Base-by-base conservation (phyloP, 2,113 vertebrate genomes). In the Mus spicilegus region DNA sequence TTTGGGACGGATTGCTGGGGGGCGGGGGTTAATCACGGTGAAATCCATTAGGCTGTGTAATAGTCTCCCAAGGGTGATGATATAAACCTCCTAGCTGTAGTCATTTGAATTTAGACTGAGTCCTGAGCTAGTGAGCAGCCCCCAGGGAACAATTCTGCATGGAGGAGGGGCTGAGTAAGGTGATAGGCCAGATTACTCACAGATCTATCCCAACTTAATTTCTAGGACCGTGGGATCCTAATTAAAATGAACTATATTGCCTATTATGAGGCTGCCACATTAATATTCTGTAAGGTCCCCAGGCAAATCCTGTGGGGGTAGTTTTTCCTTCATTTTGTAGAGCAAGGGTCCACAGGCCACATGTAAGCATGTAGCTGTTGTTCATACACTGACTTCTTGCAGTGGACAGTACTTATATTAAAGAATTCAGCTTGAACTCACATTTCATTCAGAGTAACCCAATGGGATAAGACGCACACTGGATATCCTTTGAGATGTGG, bases 21-120 rank as follows among this genome's bases (percentile, higher is more conserved):
- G 58, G 13, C 46, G 17, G 26, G 46, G 46, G n/a, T 19, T 76
- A 84, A 89, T 95, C 89, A 61, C 69, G 65, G 84, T 69, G 42
- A 97, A 96, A 93, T 88, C 94, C 96, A 96, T 97, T 97, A 98
- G 96, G 39, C 89, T 92, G 84, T 81, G 87, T 93, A 96, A 94
- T 91, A 61, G 78, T 73, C 87, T 89, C 97, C 96, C 96, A 88
- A 63, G 94, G 78, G 96, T 42, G 39, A 93, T 96, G 97, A 96
- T 9, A 39, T 84, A 70, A 97, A 51, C 93, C 95, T 90, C 28
- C 49, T 36, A 14, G 80, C 61, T 54, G 49, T 58, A 94, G 94
- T 96, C 89, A 96, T 98, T 96, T 98, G 85, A 96, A 94, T 97
- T 89, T 95, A 96, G 96, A 94, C 70, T 3, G 56, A 97, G 77